Evolutionary conservation across 2,888 invertebrate genomes (phyloP), one percentile per base, ranked within the genome.

Genomic region (Chironomus tentans): DNA sequence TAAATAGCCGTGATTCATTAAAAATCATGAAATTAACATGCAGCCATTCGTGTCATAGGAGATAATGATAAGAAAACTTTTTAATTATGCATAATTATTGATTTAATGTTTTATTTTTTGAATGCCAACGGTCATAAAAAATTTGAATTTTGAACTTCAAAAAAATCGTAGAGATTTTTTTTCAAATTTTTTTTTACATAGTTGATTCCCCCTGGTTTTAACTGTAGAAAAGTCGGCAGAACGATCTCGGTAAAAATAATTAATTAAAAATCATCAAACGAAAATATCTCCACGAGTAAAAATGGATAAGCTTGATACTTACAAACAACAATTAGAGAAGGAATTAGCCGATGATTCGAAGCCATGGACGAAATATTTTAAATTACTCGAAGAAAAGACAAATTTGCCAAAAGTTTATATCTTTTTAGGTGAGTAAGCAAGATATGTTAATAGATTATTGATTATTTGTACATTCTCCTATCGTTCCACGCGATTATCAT

Each of bases 351-450:
- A 94, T 82, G 87, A 87, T 77, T 85, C 84, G 77, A 92, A 91
- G 81, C 91, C 92, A 70, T 93, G 92, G 92, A 86, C 90, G 3
- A 86, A 86, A 80, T 83, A 87, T 78, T 88, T 95, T 78, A 88
- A 87, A 24, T 82, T 85, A 78, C 85, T 88, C 4, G 95, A 95
- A 82, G 82, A 85, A 78, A 91, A 89, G 82, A 89, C 91, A 79
- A 92, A 91, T 80, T 84, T 94, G 71, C 89, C 89, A 81, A 87
- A 94, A 79, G 83, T 91, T 28, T 93, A 94, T 83, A 79, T 94
- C 79, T 93, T 92, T 84, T 81, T 90, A 79, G 94, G 95, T 94
- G 86, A 87, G 90, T 83, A 76, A 68, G 77, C 21, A 77, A 68
- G 13, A 68, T 65, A 22, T 70, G 61, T 47, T 71, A 72, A 71